Percentiles rank a stretch among this genome's conserved stretches.
Conservation (phyloP, 2,888 invertebrate genomes). For the Phoronis australis region DNA sequence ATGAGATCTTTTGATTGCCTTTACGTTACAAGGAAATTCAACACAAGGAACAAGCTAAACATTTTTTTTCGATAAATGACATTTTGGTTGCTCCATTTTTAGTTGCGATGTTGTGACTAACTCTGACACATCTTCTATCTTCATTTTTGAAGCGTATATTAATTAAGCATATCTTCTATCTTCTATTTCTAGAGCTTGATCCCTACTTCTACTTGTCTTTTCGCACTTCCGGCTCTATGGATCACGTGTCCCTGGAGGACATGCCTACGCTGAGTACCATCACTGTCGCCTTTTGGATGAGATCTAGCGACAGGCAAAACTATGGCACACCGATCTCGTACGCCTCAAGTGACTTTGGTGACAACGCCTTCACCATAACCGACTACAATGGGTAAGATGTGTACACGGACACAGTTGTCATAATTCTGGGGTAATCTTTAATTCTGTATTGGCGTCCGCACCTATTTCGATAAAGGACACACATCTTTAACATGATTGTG, state of each 20-base stretch:
- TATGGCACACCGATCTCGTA: conserved; percentile 68
- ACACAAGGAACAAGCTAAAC: too few species aligned
- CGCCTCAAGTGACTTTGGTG: conserved; percentile 57
- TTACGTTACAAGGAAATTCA: too few species aligned
- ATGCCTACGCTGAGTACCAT: conserved; percentile 55
- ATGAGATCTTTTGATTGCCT: too few species aligned
- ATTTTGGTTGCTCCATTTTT: too few species aligned
- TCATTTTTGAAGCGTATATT: too few species aligned
- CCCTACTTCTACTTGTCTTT: conserved; percentile 61
- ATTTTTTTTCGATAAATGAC: too few species aligned
- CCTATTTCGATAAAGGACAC: too few species aligned
- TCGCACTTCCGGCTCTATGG: conserved; percentile 58
- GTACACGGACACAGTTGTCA: neutral
- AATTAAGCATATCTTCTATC: too few species aligned
- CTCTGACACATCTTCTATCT: too few species aligned
- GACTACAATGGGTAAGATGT: conserved; percentile 64
- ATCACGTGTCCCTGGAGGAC: conserved; percentile 59
- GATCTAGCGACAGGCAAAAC: conserved; percentile 61
- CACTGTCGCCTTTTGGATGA: conserved; percentile 64
- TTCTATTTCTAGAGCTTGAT: conserved; percentile 50
- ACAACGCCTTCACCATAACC: conserved; percentile 65
- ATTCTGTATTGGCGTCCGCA: neutral
- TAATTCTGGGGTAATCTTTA: neutral
- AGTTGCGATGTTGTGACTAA: too few species aligned
- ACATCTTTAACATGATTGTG: too few species aligned